phyloP scores from a whole-genome alignment of 2,888 invertebrate species.

The Pyrocoelia pectoralis region DNA sequence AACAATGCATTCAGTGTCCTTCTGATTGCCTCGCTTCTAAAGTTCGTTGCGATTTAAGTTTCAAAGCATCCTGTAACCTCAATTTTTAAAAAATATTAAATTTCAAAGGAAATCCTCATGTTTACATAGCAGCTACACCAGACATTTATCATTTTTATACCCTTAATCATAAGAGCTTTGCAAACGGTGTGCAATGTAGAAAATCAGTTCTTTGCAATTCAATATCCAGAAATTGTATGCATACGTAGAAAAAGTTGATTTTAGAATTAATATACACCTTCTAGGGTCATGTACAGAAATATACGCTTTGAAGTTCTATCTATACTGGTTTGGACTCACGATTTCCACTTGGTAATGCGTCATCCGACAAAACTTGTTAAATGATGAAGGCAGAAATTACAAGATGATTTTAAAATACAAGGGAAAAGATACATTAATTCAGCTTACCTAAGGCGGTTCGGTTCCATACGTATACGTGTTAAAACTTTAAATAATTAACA shows the following conservation, averaged over 20 bases:
- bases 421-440: slow-evolving; percentile 6
- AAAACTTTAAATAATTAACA: slow-evolving; percentile 3
- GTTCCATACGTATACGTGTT: slow-evolving; percentile 1
- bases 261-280: not conserved
- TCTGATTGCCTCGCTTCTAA: not conserved
- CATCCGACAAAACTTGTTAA: slow-evolving; percentile 17
- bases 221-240: too few relatives aligned
- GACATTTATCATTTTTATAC: too few relatives aligned
- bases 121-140: too few relatives aligned
- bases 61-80: not conserved
- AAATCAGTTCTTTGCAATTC: too few relatives aligned
- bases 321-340: slow-evolving; percentile 8
- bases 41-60: slow-evolving; percentile 1
- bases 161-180: too few relatives aligned
- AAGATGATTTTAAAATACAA: slow-evolving; percentile 9
- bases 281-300: slow-evolving; percentile 6
- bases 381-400: slow-evolving; percentile 13
- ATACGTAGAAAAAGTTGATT: slow-evolving; percentile 5
- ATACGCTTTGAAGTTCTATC: slow-evolving; percentile 2
- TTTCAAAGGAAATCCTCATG: not conserved
- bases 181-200: too few relatives aligned
- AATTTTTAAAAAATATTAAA: slow-evolving; percentile 11
- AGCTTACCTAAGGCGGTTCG: slow-evolving; percentile 1
- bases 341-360: slow-evolving; percentile 14
- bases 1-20: slow-evolving; percentile 1